Evolutionary conservation across 2,888 invertebrate species (phyloP), one percentile per base, ranked within the genome.

Genomic region (Raillietiella orientalis): DNA sequence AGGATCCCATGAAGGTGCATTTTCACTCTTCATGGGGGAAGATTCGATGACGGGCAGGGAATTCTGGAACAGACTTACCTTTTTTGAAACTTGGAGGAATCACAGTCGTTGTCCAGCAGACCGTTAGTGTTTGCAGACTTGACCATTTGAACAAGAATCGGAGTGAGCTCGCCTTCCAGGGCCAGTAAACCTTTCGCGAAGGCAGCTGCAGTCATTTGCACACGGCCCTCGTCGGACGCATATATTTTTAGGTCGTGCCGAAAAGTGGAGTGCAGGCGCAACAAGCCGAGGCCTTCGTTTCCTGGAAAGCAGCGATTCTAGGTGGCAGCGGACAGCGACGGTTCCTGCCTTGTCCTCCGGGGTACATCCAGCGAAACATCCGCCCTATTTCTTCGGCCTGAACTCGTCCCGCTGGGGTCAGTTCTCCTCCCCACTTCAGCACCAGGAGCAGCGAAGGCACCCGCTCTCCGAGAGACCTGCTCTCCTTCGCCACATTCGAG

Each of bases 121-220:
- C 58, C 58, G 37, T 58, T 93, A 0, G 93, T 99, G 42, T 96
- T 93, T 42, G 35, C 93, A 34, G 87, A 87, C 46, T 96, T 96
- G 19, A 99, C 93, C 93, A 53, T 96, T 50, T 96, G 96, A 25
- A 93, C 93, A 24, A 99, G 52, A 43, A 99, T 99, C 0, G 96
- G 96, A 0, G 96, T 90, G 20, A 99, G 55, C 48, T 99, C 93
- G 1, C 96, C 96, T 47, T 99, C 96, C 26, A 99, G 45, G 0
- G 96, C 96, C 5, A 99, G 53, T 16, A 99, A 53, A 1, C 96
- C 96, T 53, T 93, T 96, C 3, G 96, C 87, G 49, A 99, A 99
- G 2, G 96, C 96, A 0, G 96, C 96, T 0, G 96, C 96, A 0
- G 96, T 99, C 90, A 96, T 96, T 50, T 99, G 96, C 3, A 99